Evolutionary conservation across 2,113 vertebrate genomes (phyloP).

Genomic region (Andinoacara biseriatus): DNA sequence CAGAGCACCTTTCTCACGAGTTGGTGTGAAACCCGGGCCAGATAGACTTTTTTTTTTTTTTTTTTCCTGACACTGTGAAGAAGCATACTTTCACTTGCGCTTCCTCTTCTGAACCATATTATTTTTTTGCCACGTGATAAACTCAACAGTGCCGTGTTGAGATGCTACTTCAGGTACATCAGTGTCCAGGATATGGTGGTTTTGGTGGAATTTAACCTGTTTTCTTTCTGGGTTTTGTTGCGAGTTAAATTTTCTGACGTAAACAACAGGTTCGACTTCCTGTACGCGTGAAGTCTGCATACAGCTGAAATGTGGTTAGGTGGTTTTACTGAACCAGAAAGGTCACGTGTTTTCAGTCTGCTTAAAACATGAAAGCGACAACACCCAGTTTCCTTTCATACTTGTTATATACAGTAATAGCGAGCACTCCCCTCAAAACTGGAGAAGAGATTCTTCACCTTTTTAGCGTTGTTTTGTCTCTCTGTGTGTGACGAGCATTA

Average conservation of each 20-base stretch:
- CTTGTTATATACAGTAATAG: not conserved
- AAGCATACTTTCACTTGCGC: conserved; percentile 35
- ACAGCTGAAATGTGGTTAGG: conserved; percentile 2
- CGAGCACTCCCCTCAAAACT: not conserved
- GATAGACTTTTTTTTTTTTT: not conserved
- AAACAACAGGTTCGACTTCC: conserved; percentile 16
- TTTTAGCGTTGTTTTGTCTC: not conserved
- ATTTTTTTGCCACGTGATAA: conserved; percentile 21
- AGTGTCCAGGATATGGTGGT: not conserved
- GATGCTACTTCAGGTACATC: not conserved
- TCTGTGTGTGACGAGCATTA: not conserved
- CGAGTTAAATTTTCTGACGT: not conserved
- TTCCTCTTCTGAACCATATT: not conserved
- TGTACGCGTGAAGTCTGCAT: not conserved
- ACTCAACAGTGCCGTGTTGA: not conserved
- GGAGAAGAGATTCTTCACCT: not conserved
- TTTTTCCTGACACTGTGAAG: not conserved
- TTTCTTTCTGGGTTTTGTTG: not conserved
- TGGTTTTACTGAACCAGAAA: conserved; percentile 4
- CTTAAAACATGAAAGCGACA: not conserved
- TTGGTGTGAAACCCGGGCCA: conserved; percentile 29
- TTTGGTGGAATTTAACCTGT: not conserved
- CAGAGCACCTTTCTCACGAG: conserved; percentile 13
- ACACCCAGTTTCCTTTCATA: conserved; percentile 8
- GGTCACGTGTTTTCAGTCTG: not conserved